Conservation (phyloP, 1,140 invertebrate genomes). For the Nasonia vitripennis region DNA sequence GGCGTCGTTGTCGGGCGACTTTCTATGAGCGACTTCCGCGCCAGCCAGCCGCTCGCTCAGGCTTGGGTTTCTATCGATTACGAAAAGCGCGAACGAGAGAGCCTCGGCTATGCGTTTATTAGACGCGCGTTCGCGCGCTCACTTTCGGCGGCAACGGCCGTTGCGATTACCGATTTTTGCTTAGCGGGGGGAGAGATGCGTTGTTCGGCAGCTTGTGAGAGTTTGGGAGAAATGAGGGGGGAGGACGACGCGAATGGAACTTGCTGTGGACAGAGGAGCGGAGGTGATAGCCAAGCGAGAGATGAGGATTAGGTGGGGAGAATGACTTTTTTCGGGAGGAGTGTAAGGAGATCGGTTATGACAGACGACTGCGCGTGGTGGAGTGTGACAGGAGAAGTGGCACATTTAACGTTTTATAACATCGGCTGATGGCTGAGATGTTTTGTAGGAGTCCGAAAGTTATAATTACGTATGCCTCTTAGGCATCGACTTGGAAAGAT, state of each 20-base stretch:
- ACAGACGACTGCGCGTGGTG: too few species aligned
- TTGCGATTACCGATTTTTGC: background rate
- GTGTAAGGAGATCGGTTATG: background rate
- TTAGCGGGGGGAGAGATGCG: background rate
- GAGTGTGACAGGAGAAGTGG: too few species aligned
- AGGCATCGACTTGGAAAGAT: too few species aligned
- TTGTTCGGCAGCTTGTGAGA: background rate
- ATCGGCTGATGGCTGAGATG: background rate
- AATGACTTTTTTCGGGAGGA: background rate
- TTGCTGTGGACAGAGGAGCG: background rate
- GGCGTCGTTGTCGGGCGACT: conserved; percentile 55
- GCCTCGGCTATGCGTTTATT: too few species aligned
- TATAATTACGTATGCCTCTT: too few species aligned
- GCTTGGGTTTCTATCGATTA: conserved; percentile 31
- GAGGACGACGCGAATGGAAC: background rate
- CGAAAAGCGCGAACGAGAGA: background rate
- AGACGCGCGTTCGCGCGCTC: background rate
- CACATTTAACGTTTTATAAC: background rate
- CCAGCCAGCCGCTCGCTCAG: background rate
- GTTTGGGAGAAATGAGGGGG: too few species aligned
- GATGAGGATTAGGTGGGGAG: background rate
- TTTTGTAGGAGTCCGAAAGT: background rate
- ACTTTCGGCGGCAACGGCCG: background rate
- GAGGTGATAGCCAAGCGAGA: background rate
- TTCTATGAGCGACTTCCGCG: conserved; percentile 67